phyloP scores from a whole-genome alignment of 2,797 vertebrate species.

The Dallia pectoralis region DNA sequence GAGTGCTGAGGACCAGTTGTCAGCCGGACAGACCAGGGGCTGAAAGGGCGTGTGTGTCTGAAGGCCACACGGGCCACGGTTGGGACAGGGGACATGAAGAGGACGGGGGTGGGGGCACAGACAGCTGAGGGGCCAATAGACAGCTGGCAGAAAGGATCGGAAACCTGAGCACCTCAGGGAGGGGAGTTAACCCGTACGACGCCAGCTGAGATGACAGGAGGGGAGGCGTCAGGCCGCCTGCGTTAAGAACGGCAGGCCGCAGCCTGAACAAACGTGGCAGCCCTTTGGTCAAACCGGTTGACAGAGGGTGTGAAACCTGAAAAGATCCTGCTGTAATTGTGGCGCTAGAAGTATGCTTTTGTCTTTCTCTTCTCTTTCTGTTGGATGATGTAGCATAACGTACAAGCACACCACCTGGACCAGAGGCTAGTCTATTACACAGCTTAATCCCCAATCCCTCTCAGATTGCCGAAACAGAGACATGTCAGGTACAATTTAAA shows the following conservation, averaged over 20 bases:
- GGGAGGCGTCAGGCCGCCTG: constrained; percentile 17
- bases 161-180: constrained; percentile 60
- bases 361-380: not conserved
- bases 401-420: too few species aligned
- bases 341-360: not conserved
- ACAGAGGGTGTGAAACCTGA: not conserved
- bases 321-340: not conserved
- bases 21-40: constrained; percentile 29
- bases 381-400: too few species aligned
- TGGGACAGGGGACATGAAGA: constrained; percentile 42
- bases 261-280: not conserved
- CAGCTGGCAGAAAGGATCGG: constrained; percentile 61
- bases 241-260: not conserved
- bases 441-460: too few species aligned
- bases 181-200: constrained; percentile 56
- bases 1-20: not conserved
- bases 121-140: constrained; percentile 70
- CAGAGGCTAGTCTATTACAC: too few species aligned
- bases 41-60: not conserved
- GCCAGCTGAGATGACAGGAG: constrained; percentile 48
- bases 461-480: too few species aligned
- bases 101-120: constrained; percentile 32
- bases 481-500: too few species aligned
- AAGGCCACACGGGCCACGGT: constrained; percentile 29
- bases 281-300: not conserved